Evolutionary conservation across 2,113 vertebrate genomes (phyloP).

Genomic region (Nycticryphes semicollaris): DNA sequence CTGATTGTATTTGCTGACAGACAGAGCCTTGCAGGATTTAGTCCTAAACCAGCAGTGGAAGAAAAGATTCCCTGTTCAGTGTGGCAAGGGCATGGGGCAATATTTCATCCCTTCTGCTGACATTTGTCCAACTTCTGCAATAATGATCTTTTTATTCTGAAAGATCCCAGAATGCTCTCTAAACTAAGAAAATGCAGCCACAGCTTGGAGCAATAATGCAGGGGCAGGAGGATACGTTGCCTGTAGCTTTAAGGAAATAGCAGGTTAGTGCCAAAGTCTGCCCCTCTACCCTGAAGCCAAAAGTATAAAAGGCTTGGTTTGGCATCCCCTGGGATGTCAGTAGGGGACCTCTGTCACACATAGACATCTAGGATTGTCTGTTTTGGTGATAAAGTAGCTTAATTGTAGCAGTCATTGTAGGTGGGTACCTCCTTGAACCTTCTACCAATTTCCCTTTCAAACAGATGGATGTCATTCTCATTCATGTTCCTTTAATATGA

Average conservation of each 20-base stretch:
- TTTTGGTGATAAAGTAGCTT: background rate
- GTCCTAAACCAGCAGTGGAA: background rate
- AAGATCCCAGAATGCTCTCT: background rate
- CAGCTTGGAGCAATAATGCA: background rate
- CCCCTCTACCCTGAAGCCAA: background rate
- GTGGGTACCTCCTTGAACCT: background rate
- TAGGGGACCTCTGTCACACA: background rate
- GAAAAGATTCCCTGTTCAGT: conserved; percentile 48
- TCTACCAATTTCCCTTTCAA: background rate
- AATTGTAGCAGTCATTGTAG: background rate
- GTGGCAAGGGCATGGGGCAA: background rate
- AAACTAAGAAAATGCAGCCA: background rate
- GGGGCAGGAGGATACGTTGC: background rate
- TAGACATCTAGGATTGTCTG: background rate
- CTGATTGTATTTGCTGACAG: conserved; percentile 50
- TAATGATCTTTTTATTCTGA: background rate
- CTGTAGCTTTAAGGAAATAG: background rate
- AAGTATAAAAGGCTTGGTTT: background rate
- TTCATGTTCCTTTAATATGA: background rate
- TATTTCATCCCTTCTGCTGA: conserved; percentile 26
- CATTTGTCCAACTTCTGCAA: background rate
- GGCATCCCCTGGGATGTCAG: background rate
- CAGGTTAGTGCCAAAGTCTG: background rate
- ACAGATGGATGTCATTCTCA: background rate
- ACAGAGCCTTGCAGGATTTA: conserved; percentile 12